Base-by-base conservation (phyloP, 2,888 invertebrate genomes). In the Caenorhabditis sp. region DNA sequence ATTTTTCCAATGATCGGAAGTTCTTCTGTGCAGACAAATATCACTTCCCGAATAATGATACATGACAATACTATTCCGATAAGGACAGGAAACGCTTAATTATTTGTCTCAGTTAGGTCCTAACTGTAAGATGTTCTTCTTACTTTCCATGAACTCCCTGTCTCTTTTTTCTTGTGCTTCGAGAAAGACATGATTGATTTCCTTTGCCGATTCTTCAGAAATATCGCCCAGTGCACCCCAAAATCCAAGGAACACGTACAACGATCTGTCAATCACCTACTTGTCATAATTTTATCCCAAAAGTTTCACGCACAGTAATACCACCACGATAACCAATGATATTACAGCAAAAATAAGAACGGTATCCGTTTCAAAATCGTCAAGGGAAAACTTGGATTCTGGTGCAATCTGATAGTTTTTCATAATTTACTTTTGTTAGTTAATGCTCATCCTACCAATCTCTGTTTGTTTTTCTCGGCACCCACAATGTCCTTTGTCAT, bases 91-190 rank as follows among this genome's bases (percentile, higher is more conserved):
- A 65, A 65, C 4, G 35, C 64, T 65, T 35, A 24, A 18, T 15
- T 4, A 32, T 32, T n/a, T n/a, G n/a, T n/a, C n/a, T n/a, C n/a
- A n/a, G n/a, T n/a, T n/a, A n/a, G n/a, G n/a, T n/a, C n/a, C n/a
- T n/a, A n/a, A n/a, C n/a, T n/a, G n/a, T n/a, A n/a, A n/a, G n/a
- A n/a, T n/a, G n/a, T n/a, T n/a, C n/a, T n/a, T 47, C 18, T 11
- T 44, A 62, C 50, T 62, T 32, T 61, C 44, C 24, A 50, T 22
- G 32, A 62, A 62, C 13, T 44, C 62, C 3, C 20, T 18, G n/a
- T 62, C 64, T 35, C 22, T n/a, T 28, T 32, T 18, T 11, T 47
- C 62, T 11, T 62, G 28, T n/a, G 24, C 61, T n/a, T 40, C 20
- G 13, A 15, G 8, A 18, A 18, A 2, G 20, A 18, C 4, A n/a